Evolutionary conservation across 2,113 vertebrate species (phyloP).

Genomic region (Caretta caretta): DNA sequence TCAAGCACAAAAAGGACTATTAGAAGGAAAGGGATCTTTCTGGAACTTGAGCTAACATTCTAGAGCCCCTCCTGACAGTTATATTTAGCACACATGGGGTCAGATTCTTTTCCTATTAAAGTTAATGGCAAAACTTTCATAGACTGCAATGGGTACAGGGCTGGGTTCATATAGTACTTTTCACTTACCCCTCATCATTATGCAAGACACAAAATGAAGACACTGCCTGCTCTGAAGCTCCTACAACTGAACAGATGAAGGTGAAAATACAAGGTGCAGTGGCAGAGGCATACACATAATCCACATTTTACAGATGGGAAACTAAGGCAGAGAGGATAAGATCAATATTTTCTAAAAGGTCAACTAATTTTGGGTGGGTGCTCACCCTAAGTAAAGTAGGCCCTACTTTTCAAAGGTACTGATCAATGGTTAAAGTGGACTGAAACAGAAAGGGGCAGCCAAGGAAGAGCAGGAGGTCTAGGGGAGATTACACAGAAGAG

Average conservation of each 20-base stretch:
- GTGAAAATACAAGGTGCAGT: background rate
- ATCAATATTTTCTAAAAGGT: background rate
- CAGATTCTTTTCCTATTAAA: slow-evolving; percentile 19
- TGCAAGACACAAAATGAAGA: background rate
- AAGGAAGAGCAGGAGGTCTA: background rate
- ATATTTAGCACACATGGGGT: background rate
- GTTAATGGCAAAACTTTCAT: background rate
- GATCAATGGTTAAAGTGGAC: background rate
- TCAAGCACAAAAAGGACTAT: background rate
- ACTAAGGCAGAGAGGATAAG: background rate
- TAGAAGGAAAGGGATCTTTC: background rate
- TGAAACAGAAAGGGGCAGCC: background rate
- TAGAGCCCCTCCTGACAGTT: background rate
- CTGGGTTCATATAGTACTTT: background rate
- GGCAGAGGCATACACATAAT: background rate
- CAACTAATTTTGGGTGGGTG: background rate
- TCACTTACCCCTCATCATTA: too few relatives aligned
- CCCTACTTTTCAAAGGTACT: background rate
- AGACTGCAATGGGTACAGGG: accelerated
- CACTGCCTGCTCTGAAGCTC: background rate
- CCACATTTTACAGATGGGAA: background rate
- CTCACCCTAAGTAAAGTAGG: background rate
- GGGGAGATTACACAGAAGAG: background rate
- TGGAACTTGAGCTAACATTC: background rate
- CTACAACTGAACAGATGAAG: too few relatives aligned